Conservation (phyloP, 2,797 vertebrate species). For the Lacerta agilis region DNA sequence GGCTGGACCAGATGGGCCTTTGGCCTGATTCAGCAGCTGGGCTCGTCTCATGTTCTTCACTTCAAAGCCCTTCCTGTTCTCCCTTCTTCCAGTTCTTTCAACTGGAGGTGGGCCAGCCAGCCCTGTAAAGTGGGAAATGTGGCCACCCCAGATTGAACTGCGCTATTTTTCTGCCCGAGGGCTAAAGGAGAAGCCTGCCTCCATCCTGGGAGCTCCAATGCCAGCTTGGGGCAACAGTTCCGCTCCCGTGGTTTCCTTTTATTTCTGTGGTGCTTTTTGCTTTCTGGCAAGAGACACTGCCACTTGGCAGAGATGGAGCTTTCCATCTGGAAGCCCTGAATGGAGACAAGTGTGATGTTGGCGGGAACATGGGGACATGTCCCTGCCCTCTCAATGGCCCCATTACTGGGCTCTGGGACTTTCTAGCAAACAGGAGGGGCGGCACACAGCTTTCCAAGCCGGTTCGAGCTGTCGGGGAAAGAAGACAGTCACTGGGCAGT, state of each 20-base stretch:
- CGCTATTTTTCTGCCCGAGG: rapidly evolving
- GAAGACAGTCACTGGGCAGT: conserved; percentile 42
- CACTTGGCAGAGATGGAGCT: conserved; percentile 56
- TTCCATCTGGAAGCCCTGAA: conserved; percentile 57
- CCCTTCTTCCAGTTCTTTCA: too few species aligned
- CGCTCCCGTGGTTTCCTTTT: neutral
- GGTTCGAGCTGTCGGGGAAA: neutral
- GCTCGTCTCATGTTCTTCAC: too few species aligned
- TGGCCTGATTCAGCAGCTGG: neutral
- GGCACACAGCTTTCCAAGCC: conserved; percentile 2
- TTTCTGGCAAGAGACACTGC: conserved; percentile 52
- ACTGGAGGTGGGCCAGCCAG: too few species aligned
- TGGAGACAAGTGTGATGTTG: conserved; percentile 56
- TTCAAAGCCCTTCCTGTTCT: too few species aligned
- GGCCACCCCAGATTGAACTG: neutral
- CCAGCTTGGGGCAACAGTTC: conserved; percentile 24
- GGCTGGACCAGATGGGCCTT: neutral
- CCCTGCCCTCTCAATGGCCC: conserved; percentile 54
- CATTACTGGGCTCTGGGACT: conserved; percentile 21
- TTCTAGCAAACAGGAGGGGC: neutral
- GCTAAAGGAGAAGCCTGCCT: neutral
- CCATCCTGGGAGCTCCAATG: neutral
- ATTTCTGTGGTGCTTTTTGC: neutral
- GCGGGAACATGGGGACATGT: conserved; percentile 51
- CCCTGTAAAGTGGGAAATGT: neutral